Base-by-base conservation (phyloP, 2,113 vertebrate genomes). In the Corynorhinus townsendii region DNA sequence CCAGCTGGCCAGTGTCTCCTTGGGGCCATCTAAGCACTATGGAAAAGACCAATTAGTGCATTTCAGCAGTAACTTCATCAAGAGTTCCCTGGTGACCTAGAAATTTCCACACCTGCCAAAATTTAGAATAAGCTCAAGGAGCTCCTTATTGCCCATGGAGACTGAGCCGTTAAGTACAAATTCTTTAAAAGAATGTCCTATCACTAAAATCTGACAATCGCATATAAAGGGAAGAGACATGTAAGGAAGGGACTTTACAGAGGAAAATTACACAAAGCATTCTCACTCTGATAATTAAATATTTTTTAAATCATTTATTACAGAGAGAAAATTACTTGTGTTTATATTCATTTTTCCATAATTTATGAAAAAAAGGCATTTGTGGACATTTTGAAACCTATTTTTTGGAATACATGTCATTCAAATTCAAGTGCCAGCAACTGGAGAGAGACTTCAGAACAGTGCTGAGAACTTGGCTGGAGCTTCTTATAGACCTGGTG, bases 31-130 rank as follows among this genome's bases (percentile, higher is more conserved):
- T 20, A 30, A 64, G 73, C 73, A 24, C 62, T 68, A 26, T 33
- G 64, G 76, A 73, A 91, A 93, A 89, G 81, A 54, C 43, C 92
- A 94, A 96, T 91, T 82, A 93, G 71, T 82, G 47, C 11, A 20
- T 54, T 91, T 91, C 49, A 56, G 56, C 56, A 96, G 43, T 45
- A 95, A 93, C 90, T 90, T 66, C 92, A 95, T 93, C 95, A 81
- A 94, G 62, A 90, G 30, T 52, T 82, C 88, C 82, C 90, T 85
- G 47, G 71, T 69, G 85, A 92, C 83, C 66, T 28, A 90, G 72
- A 95, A 95, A 93, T 89, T 75, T 94, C 92, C 82, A 87, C 73
- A 95, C 54, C 85, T 96, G 92, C 80, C 90, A 86, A 89, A 92
- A 94, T 76, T 73, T 49, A 43, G 83, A 90, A 95, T 88, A 95